Evolutionary conservation across 2,888 invertebrate species (phyloP).

Genomic region (Metacarcinus magister): DNA sequence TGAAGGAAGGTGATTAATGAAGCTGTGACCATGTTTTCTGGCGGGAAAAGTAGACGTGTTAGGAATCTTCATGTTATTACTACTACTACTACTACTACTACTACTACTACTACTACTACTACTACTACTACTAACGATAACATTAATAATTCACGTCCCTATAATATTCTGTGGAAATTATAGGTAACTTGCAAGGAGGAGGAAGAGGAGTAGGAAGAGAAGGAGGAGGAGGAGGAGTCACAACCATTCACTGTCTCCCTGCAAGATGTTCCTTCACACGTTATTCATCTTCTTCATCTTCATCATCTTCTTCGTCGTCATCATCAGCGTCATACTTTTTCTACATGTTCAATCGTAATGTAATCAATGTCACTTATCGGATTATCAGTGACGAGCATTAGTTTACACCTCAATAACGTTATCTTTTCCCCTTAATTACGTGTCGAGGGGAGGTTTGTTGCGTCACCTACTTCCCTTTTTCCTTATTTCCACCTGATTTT

Average conservation of each 20-base stretch:
- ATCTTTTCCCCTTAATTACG: not conserved
- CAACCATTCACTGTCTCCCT: not conserved
- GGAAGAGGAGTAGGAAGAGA: too few species aligned
- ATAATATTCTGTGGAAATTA: too few species aligned
- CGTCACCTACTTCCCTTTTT: too few species aligned
- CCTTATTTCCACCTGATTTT: too few species aligned
- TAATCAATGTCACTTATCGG: not conserved
- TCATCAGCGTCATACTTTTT: not conserved
- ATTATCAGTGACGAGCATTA: not conserved
- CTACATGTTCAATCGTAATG: not conserved
- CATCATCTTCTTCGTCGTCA: not conserved
- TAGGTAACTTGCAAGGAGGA: too few species aligned
- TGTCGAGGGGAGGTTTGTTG: too few species aligned
- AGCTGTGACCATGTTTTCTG: not conserved
- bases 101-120: constrained; percentile 26
- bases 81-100: constrained; percentile 26
- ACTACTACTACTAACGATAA: constrained; percentile 26
- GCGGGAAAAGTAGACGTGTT: not conserved
- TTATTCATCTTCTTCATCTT: not conserved
- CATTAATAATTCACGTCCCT: too few species aligned
- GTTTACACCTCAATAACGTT: not conserved
- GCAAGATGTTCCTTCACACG: not conserved
- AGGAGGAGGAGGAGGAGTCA: not conserved
- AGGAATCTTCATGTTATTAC: too few species aligned
- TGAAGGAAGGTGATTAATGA: not conserved